A percentile compares a stretch with the other conserved stretches of the same genome.
Evolutionary conservation across 2,888 invertebrate genomes (phyloP).

Genomic region (Drosophila maculinotata): DNA sequence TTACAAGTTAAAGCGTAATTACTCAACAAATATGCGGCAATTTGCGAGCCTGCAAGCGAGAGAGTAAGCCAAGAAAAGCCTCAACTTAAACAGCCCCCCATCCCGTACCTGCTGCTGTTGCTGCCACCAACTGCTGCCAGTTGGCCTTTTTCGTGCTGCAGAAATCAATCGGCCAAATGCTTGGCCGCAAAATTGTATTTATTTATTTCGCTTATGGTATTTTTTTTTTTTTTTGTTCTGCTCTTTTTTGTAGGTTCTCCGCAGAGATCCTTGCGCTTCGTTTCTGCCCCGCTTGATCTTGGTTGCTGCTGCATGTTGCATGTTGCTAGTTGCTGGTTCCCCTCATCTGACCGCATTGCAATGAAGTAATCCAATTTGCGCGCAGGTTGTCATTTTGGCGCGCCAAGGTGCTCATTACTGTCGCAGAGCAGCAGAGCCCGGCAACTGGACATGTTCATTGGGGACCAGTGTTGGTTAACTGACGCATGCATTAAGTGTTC

Average conservation of each 20-base stretch:
- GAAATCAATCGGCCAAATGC: constrained; percentile 76
- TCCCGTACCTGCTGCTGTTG: background rate
- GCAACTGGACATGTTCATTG: constrained; percentile 7
- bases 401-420: constrained; percentile 74
- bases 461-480: constrained; percentile 33
- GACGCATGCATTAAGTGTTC: constrained; percentile 16
- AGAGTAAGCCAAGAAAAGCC: constrained; percentile 11
- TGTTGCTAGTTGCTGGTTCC: constrained; percentile 22
- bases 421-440: constrained; percentile 1
- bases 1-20: constrained; percentile 82
- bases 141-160: constrained; percentile 62
- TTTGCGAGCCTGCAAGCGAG: constrained; percentile 63
- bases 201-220: constrained; percentile 56
- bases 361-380: constrained; percentile 79
- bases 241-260: constrained; percentile 6
- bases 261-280: constrained; percentile 27
- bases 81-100: background rate
- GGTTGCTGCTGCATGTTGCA: constrained; percentile 12
- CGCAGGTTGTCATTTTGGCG: constrained; percentile 73
- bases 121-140: constrained; percentile 31
- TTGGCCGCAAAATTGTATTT: constrained; percentile 69
- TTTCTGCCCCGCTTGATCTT: constrained; percentile 52
- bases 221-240: constrained; percentile 2
- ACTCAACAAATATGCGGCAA: constrained; percentile 81
- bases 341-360: constrained; percentile 58